Base-by-base conservation (phyloP, 2,113 vertebrate genomes). In the Egretta garzetta region DNA sequence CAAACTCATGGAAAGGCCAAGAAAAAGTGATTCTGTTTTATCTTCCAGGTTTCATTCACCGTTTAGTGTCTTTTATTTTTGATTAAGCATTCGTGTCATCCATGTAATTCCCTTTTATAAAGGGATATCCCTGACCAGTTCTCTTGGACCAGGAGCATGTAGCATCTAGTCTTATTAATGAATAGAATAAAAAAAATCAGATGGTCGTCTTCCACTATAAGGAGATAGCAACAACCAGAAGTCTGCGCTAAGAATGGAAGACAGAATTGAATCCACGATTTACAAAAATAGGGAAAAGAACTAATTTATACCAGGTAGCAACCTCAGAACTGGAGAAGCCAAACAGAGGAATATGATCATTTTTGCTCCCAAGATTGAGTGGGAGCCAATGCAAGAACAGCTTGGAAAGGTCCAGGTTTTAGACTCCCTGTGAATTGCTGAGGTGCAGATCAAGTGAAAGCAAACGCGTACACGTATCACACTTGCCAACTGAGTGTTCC, bases 381-480 rank as follows among this genome's bases (percentile, higher is more conserved):
- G 17, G 52, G 16, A 90, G 56, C 43, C 87, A 80, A 80, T 52
- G 56, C 53, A 60, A 52, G 66, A 86, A 27, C 41, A 73, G 81
- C 66, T 80, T 88, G 75, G 63, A 80, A 47, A 88, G 15, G 59
- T 9, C 7, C 39, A 62, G 49, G 49, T 35, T 88, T 71, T 6
- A 14, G 47, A 12, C 32, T 77, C 50, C 50, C 85, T 59, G 20
- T 4, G 86, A 60, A 18, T 14, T 27, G 45, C 64, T 62, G 64
- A 80, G 67, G n/a, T 35, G 62, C 23, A 86, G 74, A 47, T 30
- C 35, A 13, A 43, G 32, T 7, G 49, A 35, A n/a, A 80, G 26
- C 73, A 39, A 86, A 27, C 0, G 1, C 32, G 1, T 4, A 0
- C 3, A 45, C 1, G 21, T 4, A 11, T 13, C 52, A 6, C 52